Percentiles rank a stretch among this genome's conserved stretches.
phyloP scores from a whole-genome alignment of 2,888 invertebrate genomes.

The Plagodis pulveraria region DNA sequence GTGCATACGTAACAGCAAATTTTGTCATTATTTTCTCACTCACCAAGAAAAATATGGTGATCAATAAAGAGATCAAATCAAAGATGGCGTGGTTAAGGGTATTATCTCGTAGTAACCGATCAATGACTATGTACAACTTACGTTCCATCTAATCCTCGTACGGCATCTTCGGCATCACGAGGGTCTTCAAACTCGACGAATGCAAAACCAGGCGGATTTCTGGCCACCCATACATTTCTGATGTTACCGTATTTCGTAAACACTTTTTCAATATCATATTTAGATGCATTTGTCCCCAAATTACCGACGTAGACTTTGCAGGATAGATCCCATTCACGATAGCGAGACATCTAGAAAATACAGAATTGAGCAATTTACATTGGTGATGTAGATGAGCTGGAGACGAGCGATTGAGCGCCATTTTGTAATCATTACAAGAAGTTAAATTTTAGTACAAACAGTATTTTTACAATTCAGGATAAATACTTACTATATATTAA shows the following conservation, averaged over 20 bases:
- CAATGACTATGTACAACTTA: constrained; percentile 53
- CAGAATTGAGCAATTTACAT: too few relatives aligned
- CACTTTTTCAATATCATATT: constrained; percentile 94
- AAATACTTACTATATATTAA: too few relatives aligned
- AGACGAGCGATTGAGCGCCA: constrained; percentile 44
- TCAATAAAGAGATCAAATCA: too few relatives aligned
- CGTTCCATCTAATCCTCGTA: constrained; percentile 91
- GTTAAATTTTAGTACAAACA: too few relatives aligned
- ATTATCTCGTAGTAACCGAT: too few relatives aligned
- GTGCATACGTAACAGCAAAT: too few relatives aligned
- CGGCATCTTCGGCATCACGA: constrained; percentile 94
- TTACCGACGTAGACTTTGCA: constrained; percentile 98
- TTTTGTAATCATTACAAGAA: constrained; percentile 43
- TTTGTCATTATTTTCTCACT: too few relatives aligned
- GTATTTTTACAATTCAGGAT: too few relatives aligned
- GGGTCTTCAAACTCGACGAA: constrained; percentile 96
- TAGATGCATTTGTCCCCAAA: constrained; percentile 95
- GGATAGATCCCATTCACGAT: constrained; percentile 92
- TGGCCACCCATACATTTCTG: constrained; percentile 96
- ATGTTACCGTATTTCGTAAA: constrained; percentile 95
- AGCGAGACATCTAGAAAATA: constrained; percentile 87
- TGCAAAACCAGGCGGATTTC: constrained; percentile 96
- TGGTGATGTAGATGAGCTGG: too few relatives aligned
- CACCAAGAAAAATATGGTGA: too few relatives aligned
- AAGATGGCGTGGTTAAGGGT: too few relatives aligned